Base-by-base conservation (phyloP, 2,113 vertebrate genomes). In the Hoplias malabaricus region DNA sequence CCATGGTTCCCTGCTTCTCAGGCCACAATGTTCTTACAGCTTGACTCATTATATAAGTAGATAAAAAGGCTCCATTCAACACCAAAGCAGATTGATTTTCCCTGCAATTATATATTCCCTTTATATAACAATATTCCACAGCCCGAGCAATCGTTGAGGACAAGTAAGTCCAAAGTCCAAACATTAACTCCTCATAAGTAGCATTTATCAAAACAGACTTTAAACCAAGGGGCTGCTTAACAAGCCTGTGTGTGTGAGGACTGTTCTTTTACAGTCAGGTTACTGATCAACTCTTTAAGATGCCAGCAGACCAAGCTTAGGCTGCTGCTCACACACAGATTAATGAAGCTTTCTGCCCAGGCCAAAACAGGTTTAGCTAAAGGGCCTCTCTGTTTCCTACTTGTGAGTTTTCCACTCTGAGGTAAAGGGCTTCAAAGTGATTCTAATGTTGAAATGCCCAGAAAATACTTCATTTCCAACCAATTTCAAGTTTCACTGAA, bases 221-320 rank as follows among this genome's bases (percentile, higher is more conserved):
- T 90, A 88, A 83, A 86, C 86, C 14, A 1, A n/a, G 36, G 34
- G 40, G 31, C 62, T 43, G 16, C 43, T 62, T 75, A 85, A 78
- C 77, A 27, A 43, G 36, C 27, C 68, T 69, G 57, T 80, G 83
- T 80, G 84, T 80, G 72, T 73, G 42, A 82, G 79, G 53, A 56
- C 74, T 67, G 54, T 79, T 75, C 69, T 56, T 81, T 84, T 79
- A 78, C 57, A 56, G 70, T 69, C 74, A 2, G 67, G 88, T 90
- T 91, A 90, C 87, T 91, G 84, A 92, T 91, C 89, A 90, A 89
- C 86, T 80, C 67, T 83, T 80, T 79, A 73, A 82, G 72, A 85
- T 78, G 42, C 73, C 57, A 65, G 33, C 14, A 43, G 74, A 27
- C 23, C 16, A 42, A 56, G 67, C 54, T 61, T 46, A 59, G 59